Evolutionary conservation across 2,113 vertebrate species (phyloP).

Genomic region (Perca flavescens): DNA sequence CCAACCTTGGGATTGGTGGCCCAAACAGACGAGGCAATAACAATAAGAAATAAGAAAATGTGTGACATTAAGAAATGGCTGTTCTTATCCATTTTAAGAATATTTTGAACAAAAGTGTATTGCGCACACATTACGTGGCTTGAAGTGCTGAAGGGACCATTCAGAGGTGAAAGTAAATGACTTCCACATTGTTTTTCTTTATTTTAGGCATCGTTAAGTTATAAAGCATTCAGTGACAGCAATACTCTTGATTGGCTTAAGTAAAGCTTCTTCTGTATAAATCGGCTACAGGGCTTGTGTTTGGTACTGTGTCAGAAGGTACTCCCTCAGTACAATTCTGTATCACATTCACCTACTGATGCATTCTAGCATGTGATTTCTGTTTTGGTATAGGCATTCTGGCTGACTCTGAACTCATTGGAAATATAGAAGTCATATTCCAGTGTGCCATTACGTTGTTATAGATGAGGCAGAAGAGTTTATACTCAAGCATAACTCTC

Average conservation of each 20-base stretch:
- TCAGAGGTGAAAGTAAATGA: not conserved
- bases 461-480: not conserved
- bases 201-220: not conserved
- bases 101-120: not conserved
- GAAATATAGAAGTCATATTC: not conserved
- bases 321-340: not conserved
- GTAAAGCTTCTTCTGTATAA: not conserved
- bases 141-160: not conserved
- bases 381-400: not conserved
- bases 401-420: too few species aligned
- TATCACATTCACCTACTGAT: not conserved
- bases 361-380: not conserved
- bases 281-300: not conserved
- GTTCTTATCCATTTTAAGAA: not conserved
- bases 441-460: not conserved
- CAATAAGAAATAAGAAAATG: too few species aligned
- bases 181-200: not conserved
- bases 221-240: not conserved
- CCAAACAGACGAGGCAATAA: not conserved
- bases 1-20: not conserved
- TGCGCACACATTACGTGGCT: not conserved
- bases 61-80: not conserved
- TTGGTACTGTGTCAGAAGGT: not conserved
- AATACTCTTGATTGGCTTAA: not conserved
- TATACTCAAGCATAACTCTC: not conserved